phyloP scores from a whole-genome alignment of 2,888 invertebrate species.

The Caenorhabditis drosophilae region DNA sequence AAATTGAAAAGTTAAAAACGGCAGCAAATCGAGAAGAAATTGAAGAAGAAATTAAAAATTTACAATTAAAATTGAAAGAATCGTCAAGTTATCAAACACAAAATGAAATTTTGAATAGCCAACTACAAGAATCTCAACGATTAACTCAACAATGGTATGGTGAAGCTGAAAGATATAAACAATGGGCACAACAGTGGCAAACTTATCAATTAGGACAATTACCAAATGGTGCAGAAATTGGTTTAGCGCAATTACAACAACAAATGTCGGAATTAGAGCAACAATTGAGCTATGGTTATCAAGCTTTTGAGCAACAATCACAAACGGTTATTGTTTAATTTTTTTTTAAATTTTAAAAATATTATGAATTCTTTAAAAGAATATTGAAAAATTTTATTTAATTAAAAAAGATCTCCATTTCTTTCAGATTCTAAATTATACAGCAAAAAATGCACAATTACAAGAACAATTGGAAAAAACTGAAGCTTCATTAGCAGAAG shows the following conservation, averaged over 20 bases:
- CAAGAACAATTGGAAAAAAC: slow-evolving; percentile 13
- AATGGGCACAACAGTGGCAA: slow-evolving; percentile 67
- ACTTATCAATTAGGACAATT: slow-evolving; percentile 62
- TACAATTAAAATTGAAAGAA: slow-evolving; percentile 18
- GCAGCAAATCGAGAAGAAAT: slow-evolving; percentile 9
- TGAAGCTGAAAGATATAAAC: slow-evolving; percentile 62
- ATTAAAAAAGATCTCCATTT: not conserved
- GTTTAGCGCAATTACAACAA: slow-evolving; percentile 53
- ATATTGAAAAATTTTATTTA: too few relatives aligned
- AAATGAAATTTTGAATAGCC: slow-evolving; percentile 21
- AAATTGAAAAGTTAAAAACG: slow-evolving; percentile 40
- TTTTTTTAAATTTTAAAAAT: not conserved
- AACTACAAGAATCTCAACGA: slow-evolving; percentile 25
- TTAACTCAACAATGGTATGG: slow-evolving; percentile 60
- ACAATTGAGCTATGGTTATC: slow-evolving; percentile 64
- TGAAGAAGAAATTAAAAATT: slow-evolving; percentile 12
- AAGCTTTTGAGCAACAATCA: slow-evolving; percentile 68
- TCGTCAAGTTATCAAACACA: slow-evolving; percentile 4
- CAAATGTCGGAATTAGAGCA: slow-evolving; percentile 60
- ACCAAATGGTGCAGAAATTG: slow-evolving; percentile 54
- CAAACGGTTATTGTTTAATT: slow-evolving; percentile 43
- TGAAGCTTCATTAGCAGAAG: slow-evolving; percentile 12
- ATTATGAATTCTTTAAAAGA: too few relatives aligned
- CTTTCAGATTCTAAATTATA: slow-evolving; percentile 29
- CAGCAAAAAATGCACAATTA: slow-evolving; percentile 30